phyloP scores from a whole-genome alignment of 2,888 invertebrate genomes.

The Clivina fossor region DNA sequence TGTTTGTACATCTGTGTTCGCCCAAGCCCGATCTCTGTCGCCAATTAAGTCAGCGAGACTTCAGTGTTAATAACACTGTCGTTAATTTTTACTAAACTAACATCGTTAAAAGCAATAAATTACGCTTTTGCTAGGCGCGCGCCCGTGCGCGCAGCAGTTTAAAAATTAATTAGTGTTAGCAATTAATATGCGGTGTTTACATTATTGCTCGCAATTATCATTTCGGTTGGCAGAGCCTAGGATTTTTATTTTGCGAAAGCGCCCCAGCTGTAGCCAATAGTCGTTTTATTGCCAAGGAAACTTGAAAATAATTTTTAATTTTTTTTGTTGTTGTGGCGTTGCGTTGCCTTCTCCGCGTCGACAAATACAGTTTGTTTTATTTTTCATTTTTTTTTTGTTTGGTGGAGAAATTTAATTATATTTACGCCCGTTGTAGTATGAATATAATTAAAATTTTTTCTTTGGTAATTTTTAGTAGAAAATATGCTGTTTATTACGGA shows the following conservation, averaged over 20 bases:
- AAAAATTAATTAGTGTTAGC: conserved; percentile 31
- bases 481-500: no score
- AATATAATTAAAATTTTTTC: no score
- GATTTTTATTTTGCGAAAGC: no score
- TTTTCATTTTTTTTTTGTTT: no score
- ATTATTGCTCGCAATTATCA: conserved; percentile 33
- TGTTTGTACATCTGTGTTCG: conserved; percentile 12
- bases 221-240: conserved; percentile 10
- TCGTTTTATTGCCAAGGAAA: not conserved
- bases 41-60: conserved; percentile 25
- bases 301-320: not conserved
- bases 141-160: no score
- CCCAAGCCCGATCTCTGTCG: conserved; percentile 16
- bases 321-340: no score
- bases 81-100: conserved; percentile 32
- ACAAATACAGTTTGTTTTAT: no score
- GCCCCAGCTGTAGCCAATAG: conserved; percentile 10
- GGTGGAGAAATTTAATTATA: no score
- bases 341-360: no score
- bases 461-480: no score
- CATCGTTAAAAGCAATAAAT: conserved; percentile 30
- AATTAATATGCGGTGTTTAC: conserved; percentile 30
- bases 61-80: conserved; percentile 32
- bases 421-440: no score
- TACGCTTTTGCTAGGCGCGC: no score